A percentile compares a stretch with the other conserved stretches of the same genome.
These are phyloP conservation scores for Myotis yumanensis DNA, from an alignment of 2,113 vertebrate genomes.

Conservation along the genomic window DNA sequence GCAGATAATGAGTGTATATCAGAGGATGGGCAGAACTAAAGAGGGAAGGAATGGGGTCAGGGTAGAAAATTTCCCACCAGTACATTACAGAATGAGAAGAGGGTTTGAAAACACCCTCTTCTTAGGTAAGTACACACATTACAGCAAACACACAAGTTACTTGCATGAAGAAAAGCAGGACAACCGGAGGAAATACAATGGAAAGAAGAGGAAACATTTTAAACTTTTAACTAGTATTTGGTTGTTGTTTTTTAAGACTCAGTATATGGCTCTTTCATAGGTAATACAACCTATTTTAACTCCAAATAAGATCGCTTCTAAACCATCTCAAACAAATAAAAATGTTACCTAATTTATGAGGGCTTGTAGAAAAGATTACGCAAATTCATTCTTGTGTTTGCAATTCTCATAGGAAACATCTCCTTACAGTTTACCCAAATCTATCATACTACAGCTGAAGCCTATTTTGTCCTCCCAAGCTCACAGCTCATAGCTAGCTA, in stretches of 20 bases:
- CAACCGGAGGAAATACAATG: not conserved
- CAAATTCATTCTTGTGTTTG: not conserved
- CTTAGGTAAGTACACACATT: not conserved
- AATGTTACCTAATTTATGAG: not conserved
- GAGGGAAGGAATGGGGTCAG: not conserved
- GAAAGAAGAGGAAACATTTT: not conserved
- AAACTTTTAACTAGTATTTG: not conserved
- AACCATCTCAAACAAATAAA: constrained; percentile 30
- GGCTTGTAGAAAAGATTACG: not conserved
- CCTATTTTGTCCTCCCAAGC: not conserved
- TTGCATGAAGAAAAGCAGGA: not conserved
- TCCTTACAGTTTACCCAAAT: not conserved
- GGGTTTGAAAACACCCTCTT: not conserved
- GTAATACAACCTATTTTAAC: not conserved
- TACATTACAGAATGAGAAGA: not conserved
- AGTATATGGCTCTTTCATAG: not conserved
- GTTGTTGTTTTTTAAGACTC: not conserved
- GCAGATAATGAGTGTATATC: not conserved
- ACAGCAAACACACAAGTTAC: not conserved
- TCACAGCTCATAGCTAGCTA: not conserved
- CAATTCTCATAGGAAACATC: not conserved
- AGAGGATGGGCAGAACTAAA: not conserved
- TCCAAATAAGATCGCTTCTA: not conserved
- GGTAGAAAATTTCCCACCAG: not conserved
- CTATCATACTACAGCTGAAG: not conserved